Evolutionary conservation across 2,113 vertebrate genomes (phyloP), one percentile per base, ranked within the genome.

Genomic region (Dicerorhinus sumatrensis): DNA sequence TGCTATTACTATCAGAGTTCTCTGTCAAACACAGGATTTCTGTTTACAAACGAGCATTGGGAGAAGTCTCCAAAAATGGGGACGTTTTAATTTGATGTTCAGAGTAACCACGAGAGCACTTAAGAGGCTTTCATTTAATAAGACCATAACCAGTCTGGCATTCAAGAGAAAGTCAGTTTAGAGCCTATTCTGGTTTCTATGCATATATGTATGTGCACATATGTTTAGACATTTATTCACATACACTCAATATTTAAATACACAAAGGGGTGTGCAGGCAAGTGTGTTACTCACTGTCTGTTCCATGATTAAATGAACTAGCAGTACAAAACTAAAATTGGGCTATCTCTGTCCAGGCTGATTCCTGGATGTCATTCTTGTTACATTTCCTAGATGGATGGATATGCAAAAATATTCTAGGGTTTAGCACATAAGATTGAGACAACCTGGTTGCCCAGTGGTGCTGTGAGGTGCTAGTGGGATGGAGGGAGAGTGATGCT

Each of bases 41-140:
- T 97, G 77, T 92, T 95, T 96, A 96, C 25, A 87, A n/a, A 94
- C 2, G 72, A 97, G 58, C 46, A n/a, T 4, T 85, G 56, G 82
- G 70, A 86, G 42, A 77, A 29, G 25, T 85, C 77, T 97, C 81
- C 75, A 46, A 89, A 95, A 97, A 97, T 79, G 72, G 2, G 27
- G 81, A 79, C 6, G 23, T 62, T 96, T 91, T 94, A 85, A 97
- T 85, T 58, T 82, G 86, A 83, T 51, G 23, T 88, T 94, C 75
- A 92, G 65, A 84, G 79, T 87, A 90, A 92, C 97, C 54, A 46
- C 0, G 0, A 63, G 84, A 77, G 62, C 60, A 94, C 54, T 95
- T 89, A 72, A 70, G 25, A 72, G 29, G 7, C 20, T 93, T 92
- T 92, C 84, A 95, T 58, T 87, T 81, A 91, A 83, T 48, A 95